Conservation (phyloP, 2,888 invertebrate genomes). For the Herminia tarsipennalis region DNA sequence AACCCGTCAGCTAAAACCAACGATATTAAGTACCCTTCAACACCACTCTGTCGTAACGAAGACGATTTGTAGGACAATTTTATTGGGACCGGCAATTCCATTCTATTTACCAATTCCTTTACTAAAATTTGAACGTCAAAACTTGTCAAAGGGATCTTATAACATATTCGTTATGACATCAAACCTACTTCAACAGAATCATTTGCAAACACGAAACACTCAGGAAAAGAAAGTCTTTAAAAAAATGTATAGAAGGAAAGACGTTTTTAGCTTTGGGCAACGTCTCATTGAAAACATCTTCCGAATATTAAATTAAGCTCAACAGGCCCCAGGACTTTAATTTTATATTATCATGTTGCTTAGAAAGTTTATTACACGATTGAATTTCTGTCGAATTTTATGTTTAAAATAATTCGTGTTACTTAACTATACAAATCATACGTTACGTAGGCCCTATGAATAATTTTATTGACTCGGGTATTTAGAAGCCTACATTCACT, state of each 20-base stretch:
- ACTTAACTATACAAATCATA: too few relatives aligned
- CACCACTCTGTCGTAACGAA: too few relatives aligned
- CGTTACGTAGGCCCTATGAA: too few relatives aligned
- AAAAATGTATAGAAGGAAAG: not conserved
- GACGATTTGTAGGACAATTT: too few relatives aligned
- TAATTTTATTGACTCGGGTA: too few relatives aligned
- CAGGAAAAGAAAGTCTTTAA: not conserved
- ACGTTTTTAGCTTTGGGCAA: slow-evolving; percentile 5
- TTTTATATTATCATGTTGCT: slow-evolving; percentile 9
- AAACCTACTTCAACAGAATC: not conserved
- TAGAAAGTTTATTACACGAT: not conserved
- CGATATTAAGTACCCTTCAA: too few relatives aligned
- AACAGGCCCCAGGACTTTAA: slow-evolving; percentile 9
- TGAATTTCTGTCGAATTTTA: not conserved
- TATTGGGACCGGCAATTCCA: too few relatives aligned
- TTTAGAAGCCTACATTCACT: too few relatives aligned
- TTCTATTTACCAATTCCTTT: too few relatives aligned
- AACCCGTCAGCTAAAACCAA: too few relatives aligned
- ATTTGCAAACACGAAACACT: slow-evolving; percentile 1
- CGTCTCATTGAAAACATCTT: slow-evolving; percentile 7
- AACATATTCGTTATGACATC: slow-evolving; percentile 3
- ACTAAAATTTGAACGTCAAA: too few relatives aligned
- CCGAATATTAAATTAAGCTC: slow-evolving; percentile 20
- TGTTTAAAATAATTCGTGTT: not conserved
- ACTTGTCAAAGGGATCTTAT: not conserved